These are phyloP conservation scores for Aphelocoma californica DNA, from an alignment of 2,797 vertebrate genomes.

Conservation along the genomic window DNA sequence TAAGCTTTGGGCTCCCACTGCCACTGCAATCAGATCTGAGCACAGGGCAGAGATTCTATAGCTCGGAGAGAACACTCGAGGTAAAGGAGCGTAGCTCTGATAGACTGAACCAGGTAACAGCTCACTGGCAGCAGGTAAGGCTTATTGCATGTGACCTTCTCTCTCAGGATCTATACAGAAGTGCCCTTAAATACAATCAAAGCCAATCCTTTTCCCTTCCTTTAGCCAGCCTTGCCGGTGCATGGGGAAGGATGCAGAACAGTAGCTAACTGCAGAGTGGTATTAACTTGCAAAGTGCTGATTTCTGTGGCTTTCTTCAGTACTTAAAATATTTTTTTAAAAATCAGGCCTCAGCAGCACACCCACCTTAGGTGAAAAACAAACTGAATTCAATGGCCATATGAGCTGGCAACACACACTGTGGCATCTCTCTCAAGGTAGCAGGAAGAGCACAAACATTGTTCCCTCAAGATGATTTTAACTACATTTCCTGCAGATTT, in stretches of 20 bases:
- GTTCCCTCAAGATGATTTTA: not conserved
- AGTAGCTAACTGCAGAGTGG: not conserved
- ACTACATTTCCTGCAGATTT: not conserved
- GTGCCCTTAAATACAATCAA: not conserved
- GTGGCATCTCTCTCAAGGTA: not conserved
- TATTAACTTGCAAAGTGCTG: not conserved
- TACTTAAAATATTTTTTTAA: fast-evolving
- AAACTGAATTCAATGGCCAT: not conserved
- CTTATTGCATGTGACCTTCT: not conserved
- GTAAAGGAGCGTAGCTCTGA: not conserved
- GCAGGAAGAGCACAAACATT: not conserved
- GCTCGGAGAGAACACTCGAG: not conserved
- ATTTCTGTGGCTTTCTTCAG: not conserved
- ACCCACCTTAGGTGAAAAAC: not conserved
- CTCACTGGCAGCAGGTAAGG: not conserved
- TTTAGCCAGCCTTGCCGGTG: not conserved
- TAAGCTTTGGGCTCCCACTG: not conserved
- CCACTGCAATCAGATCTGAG: not conserved
- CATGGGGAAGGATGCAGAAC: not conserved
- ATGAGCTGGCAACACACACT: not conserved
- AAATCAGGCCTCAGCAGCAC: not conserved
- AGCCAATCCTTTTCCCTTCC: not conserved
- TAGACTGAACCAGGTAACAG: not conserved
- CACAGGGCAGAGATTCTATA: not conserved
- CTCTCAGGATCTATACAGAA: not conserved